These are phyloP conservation scores for Amblyornis subalaris DNA, from an alignment of 2,113 vertebrate genomes.

Conservation along the genomic window DNA sequence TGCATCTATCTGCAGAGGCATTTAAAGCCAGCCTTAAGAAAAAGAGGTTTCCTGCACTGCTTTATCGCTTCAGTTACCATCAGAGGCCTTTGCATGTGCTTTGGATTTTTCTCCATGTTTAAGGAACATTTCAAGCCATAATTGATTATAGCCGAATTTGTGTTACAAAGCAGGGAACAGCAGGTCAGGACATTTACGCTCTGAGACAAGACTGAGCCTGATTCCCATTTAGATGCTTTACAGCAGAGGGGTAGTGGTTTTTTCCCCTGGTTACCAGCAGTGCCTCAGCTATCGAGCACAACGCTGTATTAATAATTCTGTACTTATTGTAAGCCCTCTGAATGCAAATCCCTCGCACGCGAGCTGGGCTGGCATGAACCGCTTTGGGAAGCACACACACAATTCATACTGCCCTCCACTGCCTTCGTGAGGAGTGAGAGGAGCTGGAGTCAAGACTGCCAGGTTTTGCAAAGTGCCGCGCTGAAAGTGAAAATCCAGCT, in stretches of 20 bases:
- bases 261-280: slow-evolving; percentile 2
- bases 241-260: slow-evolving; percentile 7
- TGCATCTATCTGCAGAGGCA: slow-evolving; percentile 22
- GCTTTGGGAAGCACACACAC: background rate
- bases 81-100: slow-evolving; percentile 11
- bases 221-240: slow-evolving; percentile 37
- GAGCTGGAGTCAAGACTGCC: slow-evolving; percentile 14
- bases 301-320: slow-evolving; percentile 28
- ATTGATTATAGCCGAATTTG: slow-evolving; percentile 59
- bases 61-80: background rate
- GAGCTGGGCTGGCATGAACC: background rate
- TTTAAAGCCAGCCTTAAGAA: slow-evolving; percentile 33
- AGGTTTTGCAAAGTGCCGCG: background rate
- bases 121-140: slow-evolving; percentile 42
- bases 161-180: slow-evolving; percentile 43
- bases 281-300: slow-evolving; percentile 17
- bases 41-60: slow-evolving; percentile 25
- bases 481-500: slow-evolving; percentile 17
- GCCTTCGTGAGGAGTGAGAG: background rate
- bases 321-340: background rate
- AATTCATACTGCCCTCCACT: slow-evolving; percentile 19
- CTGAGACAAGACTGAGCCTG: background rate
- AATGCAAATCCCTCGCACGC: slow-evolving; percentile 19
- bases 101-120: slow-evolving; percentile 33
- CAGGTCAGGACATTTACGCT: slow-evolving; percentile 27